Evolutionary conservation across 2,797 vertebrate genomes (phyloP).

Genomic region (Enteromius unitaeniatus): DNA sequence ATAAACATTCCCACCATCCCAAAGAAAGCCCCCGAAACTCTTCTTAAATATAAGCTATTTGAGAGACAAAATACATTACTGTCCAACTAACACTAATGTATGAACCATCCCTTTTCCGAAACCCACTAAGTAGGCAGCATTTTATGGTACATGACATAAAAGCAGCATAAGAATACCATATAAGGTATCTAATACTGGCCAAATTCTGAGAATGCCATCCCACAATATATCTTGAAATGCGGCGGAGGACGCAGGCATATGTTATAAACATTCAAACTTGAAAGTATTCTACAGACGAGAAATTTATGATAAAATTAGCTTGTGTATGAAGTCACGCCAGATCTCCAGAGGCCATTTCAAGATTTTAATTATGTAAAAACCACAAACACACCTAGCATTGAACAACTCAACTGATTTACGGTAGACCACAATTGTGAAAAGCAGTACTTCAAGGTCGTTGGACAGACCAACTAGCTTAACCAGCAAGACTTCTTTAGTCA

Average conservation of each 20-base stretch:
- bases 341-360: conserved; percentile 4
- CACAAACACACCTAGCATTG: conserved; percentile 6
- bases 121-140: background rate
- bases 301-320: background rate
- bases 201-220: background rate
- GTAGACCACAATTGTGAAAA: background rate
- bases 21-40: background rate
- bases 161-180: background rate
- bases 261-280: background rate
- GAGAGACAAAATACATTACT: background rate
- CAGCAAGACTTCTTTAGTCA: background rate
- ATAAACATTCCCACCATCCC: conserved; percentile 12
- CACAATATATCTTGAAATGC: background rate
- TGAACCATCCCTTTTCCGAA: background rate
- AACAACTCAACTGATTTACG: background rate
- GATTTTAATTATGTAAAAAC: conserved; percentile 6
- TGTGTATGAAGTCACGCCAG: background rate
- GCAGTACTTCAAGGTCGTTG: background rate
- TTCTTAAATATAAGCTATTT: background rate
- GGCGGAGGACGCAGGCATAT: background rate
- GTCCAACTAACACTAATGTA: background rate
- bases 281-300: background rate
- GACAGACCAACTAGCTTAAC: background rate
- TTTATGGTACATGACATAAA: background rate
- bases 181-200: background rate